Evolutionary conservation across 2,888 invertebrate genomes (phyloP).

Genomic region (Conomelus anceps): DNA sequence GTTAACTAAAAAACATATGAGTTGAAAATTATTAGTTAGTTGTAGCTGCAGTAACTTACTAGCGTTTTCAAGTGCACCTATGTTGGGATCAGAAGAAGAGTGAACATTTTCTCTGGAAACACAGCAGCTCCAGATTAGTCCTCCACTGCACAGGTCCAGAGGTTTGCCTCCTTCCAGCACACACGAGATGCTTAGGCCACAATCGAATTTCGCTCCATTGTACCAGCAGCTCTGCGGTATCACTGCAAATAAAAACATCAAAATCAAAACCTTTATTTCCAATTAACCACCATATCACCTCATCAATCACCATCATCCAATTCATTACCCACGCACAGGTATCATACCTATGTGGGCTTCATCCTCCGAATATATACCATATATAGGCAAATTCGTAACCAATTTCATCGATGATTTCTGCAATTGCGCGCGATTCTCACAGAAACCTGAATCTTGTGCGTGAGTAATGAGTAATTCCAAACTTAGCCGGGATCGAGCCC

Average conservation of each 20-base stretch:
- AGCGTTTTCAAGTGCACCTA: constrained; percentile 67
- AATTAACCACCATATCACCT: background rate
- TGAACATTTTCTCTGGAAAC: constrained; percentile 62
- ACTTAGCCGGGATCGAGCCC: too few species aligned
- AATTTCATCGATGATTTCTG: too few species aligned
- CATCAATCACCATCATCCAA: too few species aligned
- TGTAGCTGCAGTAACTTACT: constrained; percentile 61
- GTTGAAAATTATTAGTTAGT: too few species aligned
- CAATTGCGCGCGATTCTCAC: too few species aligned
- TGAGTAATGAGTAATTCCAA: too few species aligned
- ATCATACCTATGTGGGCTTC: too few species aligned
- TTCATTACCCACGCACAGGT: too few species aligned
- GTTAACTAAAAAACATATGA: too few species aligned
- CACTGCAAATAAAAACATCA: constrained; percentile 54
- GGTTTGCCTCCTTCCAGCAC: constrained; percentile 82
- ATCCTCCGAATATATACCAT: too few species aligned
- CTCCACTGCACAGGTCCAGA: constrained; percentile 84
- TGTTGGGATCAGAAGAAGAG: constrained; percentile 39
- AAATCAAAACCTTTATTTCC: background rate
- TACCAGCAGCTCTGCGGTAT: constrained; percentile 81
- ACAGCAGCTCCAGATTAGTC: constrained; percentile 92
- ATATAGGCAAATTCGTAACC: too few species aligned
- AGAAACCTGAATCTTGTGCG: too few species aligned
- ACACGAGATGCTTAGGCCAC: constrained; percentile 85
- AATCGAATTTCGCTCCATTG: constrained; percentile 78